phyloP scores from a whole-genome alignment of 1,140 invertebrate species.

The Schlechtendalia chinensis region DNA sequence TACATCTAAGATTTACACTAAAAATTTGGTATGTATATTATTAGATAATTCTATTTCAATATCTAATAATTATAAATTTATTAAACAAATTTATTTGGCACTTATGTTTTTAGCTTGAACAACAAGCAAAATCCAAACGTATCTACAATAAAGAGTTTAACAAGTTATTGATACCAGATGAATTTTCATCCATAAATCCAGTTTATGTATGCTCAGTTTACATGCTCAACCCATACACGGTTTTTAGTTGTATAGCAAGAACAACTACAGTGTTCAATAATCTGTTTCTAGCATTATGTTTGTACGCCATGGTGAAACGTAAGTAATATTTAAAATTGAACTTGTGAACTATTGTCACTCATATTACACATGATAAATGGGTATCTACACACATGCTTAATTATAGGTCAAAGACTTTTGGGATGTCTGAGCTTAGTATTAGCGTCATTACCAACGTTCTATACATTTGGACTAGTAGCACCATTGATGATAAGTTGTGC shows the following conservation, averaged over 20 bases:
- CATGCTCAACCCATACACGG: conserved; percentile 88
- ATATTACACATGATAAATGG: no score
- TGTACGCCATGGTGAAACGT: conserved; percentile 72
- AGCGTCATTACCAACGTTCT: conserved; percentile 79
- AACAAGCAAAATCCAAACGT: conserved; percentile 53
- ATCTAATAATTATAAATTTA: neutral
- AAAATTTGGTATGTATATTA: conserved; percentile 60
- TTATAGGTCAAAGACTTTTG: conserved; percentile 58
- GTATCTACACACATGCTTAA: conserved; percentile 6
- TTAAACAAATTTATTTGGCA: neutral
- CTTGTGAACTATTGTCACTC: no score
- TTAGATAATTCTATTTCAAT: neutral
- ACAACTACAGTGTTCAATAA: conserved; percentile 91
- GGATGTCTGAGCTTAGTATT: conserved; percentile 70
- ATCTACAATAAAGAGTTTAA: conserved; percentile 62
- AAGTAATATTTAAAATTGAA: conserved; percentile 50
- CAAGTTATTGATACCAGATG: conserved; percentile 61
- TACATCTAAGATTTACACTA: conserved; percentile 67
- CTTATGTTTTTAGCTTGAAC: conserved; percentile 53
- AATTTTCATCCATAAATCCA: conserved; percentile 61
- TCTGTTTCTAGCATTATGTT: conserved; percentile 69
- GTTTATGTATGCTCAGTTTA: conserved; percentile 76
- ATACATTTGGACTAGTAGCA: conserved; percentile 80
- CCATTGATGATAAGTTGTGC: conserved; percentile 61
- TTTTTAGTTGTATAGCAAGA: conserved; percentile 85